These are phyloP conservation scores for Bombus confusus DNA, from an alignment of 1,140 invertebrate species.

Conservation along the genomic window DNA sequence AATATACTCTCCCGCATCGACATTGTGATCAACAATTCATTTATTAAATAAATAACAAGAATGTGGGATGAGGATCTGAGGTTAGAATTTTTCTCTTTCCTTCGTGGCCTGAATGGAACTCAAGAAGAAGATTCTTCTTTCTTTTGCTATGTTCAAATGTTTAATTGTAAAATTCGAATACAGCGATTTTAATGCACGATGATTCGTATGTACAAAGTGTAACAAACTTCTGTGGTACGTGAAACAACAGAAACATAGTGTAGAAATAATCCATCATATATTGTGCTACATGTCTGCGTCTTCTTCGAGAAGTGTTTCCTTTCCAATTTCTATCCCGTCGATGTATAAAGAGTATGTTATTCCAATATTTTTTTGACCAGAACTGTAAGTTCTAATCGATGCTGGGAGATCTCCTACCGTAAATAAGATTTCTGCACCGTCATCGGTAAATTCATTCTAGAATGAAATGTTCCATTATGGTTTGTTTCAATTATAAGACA, in stretches of 20 bases:
- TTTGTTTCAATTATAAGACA: neutral
- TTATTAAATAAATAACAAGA: neutral
- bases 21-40: slow-evolving; percentile 19
- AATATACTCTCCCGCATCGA: slow-evolving; percentile 33
- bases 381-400: slow-evolving; percentile 84
- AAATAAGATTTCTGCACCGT: slow-evolving; percentile 90
- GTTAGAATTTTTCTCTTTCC: neutral
- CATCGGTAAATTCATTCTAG: slow-evolving; percentile 90
- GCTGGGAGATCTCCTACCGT: slow-evolving; percentile 82
- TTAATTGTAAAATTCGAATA: neutral
- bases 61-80: neutral
- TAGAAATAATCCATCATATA: neutral
- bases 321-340: slow-evolving; percentile 72
- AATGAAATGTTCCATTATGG: slow-evolving; percentile 31
- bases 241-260: neutral
- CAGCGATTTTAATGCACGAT: neutral
- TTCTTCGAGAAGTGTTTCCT: slow-evolving; percentile 52
- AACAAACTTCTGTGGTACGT: slow-evolving; percentile 17
- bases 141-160: slow-evolving; percentile 20
- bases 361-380: slow-evolving; percentile 75
- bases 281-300: neutral
- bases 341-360: slow-evolving; percentile 75
- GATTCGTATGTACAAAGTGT: slow-evolving; percentile 45
- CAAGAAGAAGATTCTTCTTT: neutral
- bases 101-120: neutral